Base-by-base conservation (phyloP, 2,888 invertebrate species). In the Acleris cristana region DNA sequence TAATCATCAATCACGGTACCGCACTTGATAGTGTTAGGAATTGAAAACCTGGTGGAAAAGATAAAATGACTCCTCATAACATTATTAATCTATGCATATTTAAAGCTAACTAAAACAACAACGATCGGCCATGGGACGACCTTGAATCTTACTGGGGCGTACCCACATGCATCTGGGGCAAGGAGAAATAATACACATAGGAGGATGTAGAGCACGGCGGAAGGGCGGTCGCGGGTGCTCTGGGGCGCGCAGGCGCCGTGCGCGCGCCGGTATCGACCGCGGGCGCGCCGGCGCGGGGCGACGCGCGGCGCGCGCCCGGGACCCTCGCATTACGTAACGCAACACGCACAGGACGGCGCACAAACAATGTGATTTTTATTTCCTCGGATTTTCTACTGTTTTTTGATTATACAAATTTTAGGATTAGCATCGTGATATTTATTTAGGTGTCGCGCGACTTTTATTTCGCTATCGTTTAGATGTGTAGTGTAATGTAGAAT, bases 351-450 rank as follows among this genome's bases (percentile, higher is more conserved):
- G 90, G 84, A 91, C 87, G 85, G 92, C 92, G 92, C 92, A 92
- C 92, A 92, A 92, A 91, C 86, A 88, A 92, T 92, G 92, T 92
- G 91, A 92, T 92, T 90, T 90, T 88, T 89, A 88, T 90, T 89
- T 86, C 85, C 82, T 83, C 83, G 82, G 72, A 79, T 81, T 84
- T 91, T 91, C 86, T 90, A 91, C 86, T 80, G 79, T 89, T 90
- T 92, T 56, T 90, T 87, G 79, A 89, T 84, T 92, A 89, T 92
- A 92, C 92, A 91, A 85, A 80, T 82, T 88, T 84, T 91, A 90
- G 90, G 84, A 85, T 89, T 87, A 90, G 85, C 76, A 81, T 82
- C 79, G 90, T 91, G 86, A 87, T 90, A 89, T 87, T 88, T 82
- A 80, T 77, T 82, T 89, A 86, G 80, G 81, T 83, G 82, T 86